Percentiles rank a stretch among this genome's conserved stretches.
Conservation (phyloP, 1,140 invertebrate genomes). For the Drosophila pandora region DNA sequence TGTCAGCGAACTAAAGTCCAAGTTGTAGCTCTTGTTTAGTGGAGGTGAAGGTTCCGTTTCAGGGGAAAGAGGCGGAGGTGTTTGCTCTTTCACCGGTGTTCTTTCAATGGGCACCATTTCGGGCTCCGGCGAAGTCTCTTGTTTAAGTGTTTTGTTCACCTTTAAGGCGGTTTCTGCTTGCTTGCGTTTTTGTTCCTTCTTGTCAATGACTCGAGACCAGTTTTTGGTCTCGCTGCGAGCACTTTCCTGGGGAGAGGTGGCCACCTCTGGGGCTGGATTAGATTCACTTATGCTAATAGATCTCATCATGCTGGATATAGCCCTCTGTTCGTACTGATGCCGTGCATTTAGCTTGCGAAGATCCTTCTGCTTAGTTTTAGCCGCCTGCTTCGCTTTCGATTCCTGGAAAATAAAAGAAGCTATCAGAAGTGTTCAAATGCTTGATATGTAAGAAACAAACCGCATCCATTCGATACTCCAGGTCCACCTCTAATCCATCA, state of each 20-base stretch:
- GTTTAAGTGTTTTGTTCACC: slow-evolving; percentile 77
- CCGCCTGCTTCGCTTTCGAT: slow-evolving; percentile 33
- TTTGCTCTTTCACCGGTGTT: slow-evolving; percentile 41
- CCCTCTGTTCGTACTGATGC: slow-evolving; percentile 74
- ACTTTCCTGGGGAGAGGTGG: slow-evolving; percentile 6
- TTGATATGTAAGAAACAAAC: slow-evolving; percentile 17
- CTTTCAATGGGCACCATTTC: slow-evolving; percentile 19
- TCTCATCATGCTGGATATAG: slow-evolving; percentile 76
- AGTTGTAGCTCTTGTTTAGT: slow-evolving; percentile 63
- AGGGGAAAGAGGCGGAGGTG: slow-evolving; percentile 27
- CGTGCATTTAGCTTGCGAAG: slow-evolving; percentile 61
- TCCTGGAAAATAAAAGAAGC: slow-evolving; percentile 24
- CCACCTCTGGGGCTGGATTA: slow-evolving; percentile 16
- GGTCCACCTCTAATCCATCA: slow-evolving; percentile 80
- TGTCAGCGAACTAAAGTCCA: slow-evolving; percentile 71
- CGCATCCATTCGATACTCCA: slow-evolving; percentile 74
- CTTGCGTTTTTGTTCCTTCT: slow-evolving; percentile 77
- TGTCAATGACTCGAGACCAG: slow-evolving; percentile 78
- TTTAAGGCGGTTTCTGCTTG: slow-evolving; percentile 74
- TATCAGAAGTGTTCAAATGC: not conserved
- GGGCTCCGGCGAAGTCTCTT: slow-evolving; percentile 60
- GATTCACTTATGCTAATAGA: slow-evolving; percentile 59
- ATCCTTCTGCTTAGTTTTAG: slow-evolving; percentile 67
- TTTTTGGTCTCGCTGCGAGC: slow-evolving; percentile 43
- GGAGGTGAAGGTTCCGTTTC: slow-evolving; percentile 41